Evolutionary conservation across 2,888 invertebrate species (phyloP), one percentile per base, ranked within the genome.

Genomic region (Mayetiola destructor): DNA sequence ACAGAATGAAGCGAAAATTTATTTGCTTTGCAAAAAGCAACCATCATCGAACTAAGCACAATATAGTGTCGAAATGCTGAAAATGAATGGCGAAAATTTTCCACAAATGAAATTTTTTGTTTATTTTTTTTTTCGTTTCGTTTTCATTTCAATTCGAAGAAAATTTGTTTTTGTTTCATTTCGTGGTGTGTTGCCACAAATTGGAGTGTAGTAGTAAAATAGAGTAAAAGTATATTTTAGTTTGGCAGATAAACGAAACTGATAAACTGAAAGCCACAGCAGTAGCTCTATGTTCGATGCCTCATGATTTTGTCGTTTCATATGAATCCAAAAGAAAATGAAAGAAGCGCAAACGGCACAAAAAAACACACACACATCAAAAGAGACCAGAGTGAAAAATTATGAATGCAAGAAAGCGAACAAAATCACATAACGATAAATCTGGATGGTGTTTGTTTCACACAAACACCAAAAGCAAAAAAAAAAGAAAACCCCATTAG

Each of bases 401-500:
- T 32, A 32, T 32, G 6, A 9, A 48, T n/a, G 27, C 23, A 48
- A 48, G 23, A 48, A 23, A 16, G 5, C 48, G 48, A 27, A 48
- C n/a, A 16, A 48, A 48, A 48, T 48, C 48, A 48, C 48, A 48
- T 27, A 23, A 48, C 2, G 27, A 48, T 48, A 48, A 48, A 48
- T 48, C 29, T 48, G 6, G 42, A 42, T 37, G 23, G 23, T 23
- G 23, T 21, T 42, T 39, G 3, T 23, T 20, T 48, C 16, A n/a
- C n/a, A n/a, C n/a, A n/a, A n/a, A n/a, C n/a, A n/a, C n/a, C n/a
- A n/a, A n/a, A n/a, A n/a, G n/a, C n/a, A 48, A 48, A 48, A 48
- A 23, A 48, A 48, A 48, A 48, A 48, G 48, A 48, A 27, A 48
- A 27, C 48, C n/a, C n/a, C 48, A 48, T 48, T 48, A 48, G 40